Base-by-base conservation (phyloP, 64 coral and sea anemone genomes). In the Dendronephthya gigantea region DNA sequence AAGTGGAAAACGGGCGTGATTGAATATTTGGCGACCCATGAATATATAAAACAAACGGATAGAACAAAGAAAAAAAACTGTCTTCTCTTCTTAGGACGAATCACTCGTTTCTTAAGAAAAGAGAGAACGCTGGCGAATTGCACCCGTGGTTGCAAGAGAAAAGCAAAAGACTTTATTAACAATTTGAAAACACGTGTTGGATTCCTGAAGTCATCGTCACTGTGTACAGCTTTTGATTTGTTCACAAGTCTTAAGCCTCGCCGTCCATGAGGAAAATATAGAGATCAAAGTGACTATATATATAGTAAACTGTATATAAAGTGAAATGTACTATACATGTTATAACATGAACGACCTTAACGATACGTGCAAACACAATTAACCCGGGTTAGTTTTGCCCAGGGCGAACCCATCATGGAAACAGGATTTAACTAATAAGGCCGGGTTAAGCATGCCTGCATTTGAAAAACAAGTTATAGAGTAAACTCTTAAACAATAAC, bases 111-210 rank as follows among this genome's bases (percentile, higher is more conserved):
- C 29, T 39, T 79, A 1, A 79, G 37, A 4, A 79, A 79, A 79
- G 72, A 35, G 36, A 79, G 37, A 39, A 39, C 36, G 2, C 29
- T 79, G 31, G 30, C 0, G 36, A 36, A 39, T 2, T 79, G 72
- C 72, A 34, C 0, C 16, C 72, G 72, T 15, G 17, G 36, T 79
- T 79, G 72, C 29, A 79, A 79, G 72, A 79, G 16, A 9, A 79
- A 79, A 79, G 72, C 72, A 79, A 79, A 35, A 79, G 72, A 30
- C 30, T 79, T 33, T 79, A 79, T 79, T 34, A 36, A 34, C 72
- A 39, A 35, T 2, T 39, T 79, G 32, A 79, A 79, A 79, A 79
- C 34, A 17, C 72, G 72, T 36, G 72, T 79, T 4, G 14, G 72
- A 39, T 79, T 36, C 32, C 36, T 79, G 30, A 79, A 79, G 72